These are phyloP conservation scores for Coreoperca whiteheadi DNA, from an alignment of 2,113 vertebrate species.

Conservation along the genomic window DNA sequence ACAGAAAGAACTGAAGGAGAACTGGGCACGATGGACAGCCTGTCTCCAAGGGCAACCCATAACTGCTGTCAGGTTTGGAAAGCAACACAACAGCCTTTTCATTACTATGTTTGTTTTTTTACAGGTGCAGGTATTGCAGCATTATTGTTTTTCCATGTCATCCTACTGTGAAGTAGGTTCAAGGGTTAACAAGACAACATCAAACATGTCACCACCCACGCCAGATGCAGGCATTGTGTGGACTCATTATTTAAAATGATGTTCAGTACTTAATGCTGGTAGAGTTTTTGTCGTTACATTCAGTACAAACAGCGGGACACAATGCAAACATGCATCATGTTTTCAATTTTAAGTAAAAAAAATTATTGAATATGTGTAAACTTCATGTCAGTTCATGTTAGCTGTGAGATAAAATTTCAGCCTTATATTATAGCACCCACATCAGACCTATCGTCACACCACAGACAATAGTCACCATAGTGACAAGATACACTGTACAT, in stretches of 20 bases:
- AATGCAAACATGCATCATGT: slow-evolving; percentile 1
- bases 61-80: slow-evolving; percentile 81
- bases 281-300: slow-evolving; percentile 2
- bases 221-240: slow-evolving; percentile 27
- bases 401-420: neutral
- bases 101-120: slow-evolving; percentile 53
- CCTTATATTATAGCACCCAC: neutral
- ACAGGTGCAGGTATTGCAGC: slow-evolving; percentile 46
- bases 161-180: slow-evolving; percentile 35
- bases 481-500: neutral
- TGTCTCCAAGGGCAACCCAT: slow-evolving; percentile 85
- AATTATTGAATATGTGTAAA: neutral
- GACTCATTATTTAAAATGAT: slow-evolving; percentile 13
- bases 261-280: neutral
- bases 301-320: neutral
- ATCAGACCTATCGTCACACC: neutral
- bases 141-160: slow-evolving; percentile 48
- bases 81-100: slow-evolving; percentile 58
- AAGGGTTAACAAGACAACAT: slow-evolving; percentile 33
- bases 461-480: too few relatives aligned
- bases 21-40: slow-evolving; percentile 86
- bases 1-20: slow-evolving; percentile 80
- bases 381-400: neutral
- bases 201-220: slow-evolving; percentile 34
- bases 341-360: neutral